A percentile compares a stretch with the other conserved stretches of the same genome.
phyloP scores from a whole-genome alignment of 2,888 invertebrate species.

The Oxycera nigricornis region DNA sequence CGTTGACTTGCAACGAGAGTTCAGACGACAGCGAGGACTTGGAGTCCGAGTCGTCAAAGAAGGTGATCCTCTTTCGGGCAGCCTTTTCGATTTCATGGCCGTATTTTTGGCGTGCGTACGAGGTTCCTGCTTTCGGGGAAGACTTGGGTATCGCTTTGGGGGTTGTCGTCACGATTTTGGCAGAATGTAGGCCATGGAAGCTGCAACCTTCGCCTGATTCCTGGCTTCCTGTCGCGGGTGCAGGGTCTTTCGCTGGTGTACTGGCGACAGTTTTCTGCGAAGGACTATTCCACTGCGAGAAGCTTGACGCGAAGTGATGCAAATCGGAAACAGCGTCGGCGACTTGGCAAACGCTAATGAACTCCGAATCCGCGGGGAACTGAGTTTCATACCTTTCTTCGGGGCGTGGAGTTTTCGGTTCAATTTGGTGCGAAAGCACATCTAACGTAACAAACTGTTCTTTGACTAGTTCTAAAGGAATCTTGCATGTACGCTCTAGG shows the following conservation, averaged over 20 bases:
- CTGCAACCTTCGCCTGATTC: background rate
- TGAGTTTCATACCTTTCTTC: background rate
- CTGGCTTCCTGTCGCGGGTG: background rate
- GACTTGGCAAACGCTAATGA: slow-evolving; percentile 26
- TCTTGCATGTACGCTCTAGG: background rate
- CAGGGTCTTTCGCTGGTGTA: background rate
- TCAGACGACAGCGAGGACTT: slow-evolving; percentile 39
- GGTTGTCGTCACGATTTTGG: background rate
- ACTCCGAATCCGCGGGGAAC: slow-evolving; percentile 20
- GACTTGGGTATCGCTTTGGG: background rate
- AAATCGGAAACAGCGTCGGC: slow-evolving; percentile 37
- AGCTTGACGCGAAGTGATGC: slow-evolving; percentile 1
- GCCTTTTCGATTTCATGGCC: slow-evolving; percentile 5
- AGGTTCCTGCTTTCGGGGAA: background rate
- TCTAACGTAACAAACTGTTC: background rate
- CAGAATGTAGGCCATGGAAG: too few relatives aligned
- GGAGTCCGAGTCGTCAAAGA: slow-evolving; percentile 42
- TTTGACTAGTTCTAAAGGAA: background rate
- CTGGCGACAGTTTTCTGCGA: background rate
- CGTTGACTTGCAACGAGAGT: slow-evolving; percentile 35
- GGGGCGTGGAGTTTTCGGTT: background rate
- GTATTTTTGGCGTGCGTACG: background rate
- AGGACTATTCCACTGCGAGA: slow-evolving; percentile 41
- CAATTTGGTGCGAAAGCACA: background rate
- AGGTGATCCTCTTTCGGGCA: background rate